Base-by-base conservation (phyloP, 2,888 invertebrate species). In the Diachrysia chrysitis region DNA sequence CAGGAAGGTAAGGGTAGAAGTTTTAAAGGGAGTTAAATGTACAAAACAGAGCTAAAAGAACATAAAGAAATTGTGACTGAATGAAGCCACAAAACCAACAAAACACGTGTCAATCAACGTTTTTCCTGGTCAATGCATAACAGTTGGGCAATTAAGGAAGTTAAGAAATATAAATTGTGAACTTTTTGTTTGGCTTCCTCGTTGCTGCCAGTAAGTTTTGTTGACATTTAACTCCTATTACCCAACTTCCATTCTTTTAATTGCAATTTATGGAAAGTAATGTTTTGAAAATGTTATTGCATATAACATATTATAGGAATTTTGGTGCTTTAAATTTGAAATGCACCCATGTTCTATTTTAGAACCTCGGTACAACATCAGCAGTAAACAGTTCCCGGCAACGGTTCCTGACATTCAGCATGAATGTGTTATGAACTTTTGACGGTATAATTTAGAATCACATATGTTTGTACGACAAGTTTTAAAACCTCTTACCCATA, bases 401-500 rank as follows among this genome's bases (percentile, higher is more conserved):
- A 42, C n/a, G 12, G 14, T 12, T 1, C 14, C 4, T 32, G 32
- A 32, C 32, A 12, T 32, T 32, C 25, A 25, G 25, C 5, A 25
- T 25, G 25, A 25, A 25, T 25, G 37, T 37, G 16, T n/a, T 5
- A n/a, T n/a, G 6, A 16, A 16, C 6, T n/a, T n/a, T 6, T 42
- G 42, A 6, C 42, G n/a, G 6, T 5, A n/a, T 42, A 42, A 42
- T 42, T n/a, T 42, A 7, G 6, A 37, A 0, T 10, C 10, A 32
- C 32, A 32, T 62, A 74, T 65, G 65, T n/a, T n/a, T n/a, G n/a
- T n/a, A n/a, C n/a, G n/a, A n/a, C 73, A 68, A 76, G 79, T 73
- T 79, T 73, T 73, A 63, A 71, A 69, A 73, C 76, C 71, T 68
- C 76, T 55, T 69, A n/a, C n/a, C 48, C 71, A 66, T 59, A 71